Evolutionary conservation across 2,888 invertebrate species (phyloP), one percentile per base, ranked within the genome.

Genomic region (Eurytoma californica): DNA sequence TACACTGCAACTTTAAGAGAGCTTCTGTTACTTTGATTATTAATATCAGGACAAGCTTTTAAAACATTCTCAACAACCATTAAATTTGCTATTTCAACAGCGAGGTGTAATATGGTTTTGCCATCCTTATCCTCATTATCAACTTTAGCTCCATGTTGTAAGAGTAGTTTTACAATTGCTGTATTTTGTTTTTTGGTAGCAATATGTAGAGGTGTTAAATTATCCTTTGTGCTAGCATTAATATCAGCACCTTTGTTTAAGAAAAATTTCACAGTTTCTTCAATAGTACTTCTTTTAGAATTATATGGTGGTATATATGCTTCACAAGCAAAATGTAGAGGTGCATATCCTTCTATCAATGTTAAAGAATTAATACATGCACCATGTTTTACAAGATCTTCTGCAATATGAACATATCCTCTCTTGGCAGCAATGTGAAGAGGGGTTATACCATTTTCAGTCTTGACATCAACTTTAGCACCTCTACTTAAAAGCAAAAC

Each of bases 61-160:
- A 55, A n/a, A n/a, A 55, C 9, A 14, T 55, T 5, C 18, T 55
- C n/a, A 55, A 55, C 55, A 18, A 55, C 18, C 14, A 18, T 18
- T n/a, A n/a, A 55, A 55, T 55, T 4, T 18, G 4, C 55, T 7
- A 18, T n/a, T 55, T 55, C 13, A n/a, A 55, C n/a, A 55, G 55
- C n/a, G 3, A 55, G 55, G 55, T 55, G 2, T 55, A 55, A 7
- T 3, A 4, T 18, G 9, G 55, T 55, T 5, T 55, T 55, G 14
- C 14, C 55, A 55, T 9, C 14, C 14, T 55, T 55, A 55, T 55
- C n/a, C 55, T 55, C 9, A 55, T 18, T 55, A 55, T 55, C 18
- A 18, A 55, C n/a, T 18, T 55, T 55, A 14, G 55, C 55, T 55
- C 55, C n/a, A n/a, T 55, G 55, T n/a, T 55, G 55, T n/a, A 55